Percentiles rank a stretch among this genome's conserved stretches.
phyloP scores from a whole-genome alignment of 1,140 invertebrate species.

The Periplaneta americana region DNA sequence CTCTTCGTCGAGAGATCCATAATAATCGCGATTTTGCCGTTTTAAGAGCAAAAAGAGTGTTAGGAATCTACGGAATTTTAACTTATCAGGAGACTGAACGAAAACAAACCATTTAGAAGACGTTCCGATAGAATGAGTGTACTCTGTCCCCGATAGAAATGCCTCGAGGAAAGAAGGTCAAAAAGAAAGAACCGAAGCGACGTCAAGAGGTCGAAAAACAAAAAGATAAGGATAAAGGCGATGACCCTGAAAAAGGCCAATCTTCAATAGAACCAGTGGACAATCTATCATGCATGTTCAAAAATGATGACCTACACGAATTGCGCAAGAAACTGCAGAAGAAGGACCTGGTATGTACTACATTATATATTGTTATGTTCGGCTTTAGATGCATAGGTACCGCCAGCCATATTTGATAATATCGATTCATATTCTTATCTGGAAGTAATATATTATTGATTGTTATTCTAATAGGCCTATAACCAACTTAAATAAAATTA shows the following conservation, averaged over 20 bases:
- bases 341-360: slow-evolving; percentile 21
- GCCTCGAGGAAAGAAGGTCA: slow-evolving; percentile 14
- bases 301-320: slow-evolving; percentile 24
- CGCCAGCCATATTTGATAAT: not conserved
- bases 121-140: no score
- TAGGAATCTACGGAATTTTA: no score
- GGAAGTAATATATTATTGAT: no score
- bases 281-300: slow-evolving; percentile 18
- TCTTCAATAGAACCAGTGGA: not conserved
- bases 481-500: not conserved
- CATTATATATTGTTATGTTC: not conserved
- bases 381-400: not conserved
- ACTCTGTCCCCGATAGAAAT: not conserved
- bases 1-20: no score
- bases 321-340: slow-evolving; percentile 16
- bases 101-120: no score
- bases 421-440: no score
- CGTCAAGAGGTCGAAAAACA: not conserved
- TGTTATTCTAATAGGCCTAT: not conserved
- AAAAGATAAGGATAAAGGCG: slow-evolving; percentile 3
- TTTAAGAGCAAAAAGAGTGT: no score
- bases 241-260: not conserved
- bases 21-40: no score
- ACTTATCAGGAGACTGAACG: no score
- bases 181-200: slow-evolving; percentile 15